Evolutionary conservation across 2,888 invertebrate species (phyloP).

Genomic region (Liodrosophila aerea): DNA sequence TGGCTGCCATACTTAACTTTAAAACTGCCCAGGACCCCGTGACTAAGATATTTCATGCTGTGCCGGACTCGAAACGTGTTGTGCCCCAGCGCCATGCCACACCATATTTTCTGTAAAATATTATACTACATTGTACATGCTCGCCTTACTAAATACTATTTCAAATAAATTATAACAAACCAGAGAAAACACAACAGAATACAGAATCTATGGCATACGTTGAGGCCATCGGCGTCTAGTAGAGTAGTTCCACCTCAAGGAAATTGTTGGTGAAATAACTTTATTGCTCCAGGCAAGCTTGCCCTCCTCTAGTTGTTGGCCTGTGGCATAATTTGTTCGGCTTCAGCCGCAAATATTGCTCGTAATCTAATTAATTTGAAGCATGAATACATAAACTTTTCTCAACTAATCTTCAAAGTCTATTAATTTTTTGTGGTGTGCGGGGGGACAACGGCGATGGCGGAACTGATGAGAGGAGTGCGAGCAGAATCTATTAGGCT

Average conservation of each 20-base stretch:
- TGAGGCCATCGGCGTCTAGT: no score
- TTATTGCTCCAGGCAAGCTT: no score
- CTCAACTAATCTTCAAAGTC: conserved; percentile 49
- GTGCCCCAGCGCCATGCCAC: conserved; percentile 95
- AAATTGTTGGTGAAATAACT: no score
- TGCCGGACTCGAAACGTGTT: conserved; percentile 95
- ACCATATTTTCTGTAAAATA: conserved; percentile 94
- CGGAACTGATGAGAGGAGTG: neutral
- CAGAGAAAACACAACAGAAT: no score
- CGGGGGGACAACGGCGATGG: no score
- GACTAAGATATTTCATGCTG: conserved; percentile 95
- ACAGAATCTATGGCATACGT: no score
- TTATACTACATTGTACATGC: no score
- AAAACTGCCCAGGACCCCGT: conserved; percentile 88
- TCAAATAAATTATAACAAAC: no score
- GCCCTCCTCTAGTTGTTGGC: neutral
- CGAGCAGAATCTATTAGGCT: conserved; percentile 57
- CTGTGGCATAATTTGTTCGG: conserved; percentile 14
- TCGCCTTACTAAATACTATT: no score
- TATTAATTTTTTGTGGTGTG: conserved; percentile 43
- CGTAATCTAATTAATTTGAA: conserved; percentile 72
- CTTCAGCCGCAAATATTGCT: conserved; percentile 43
- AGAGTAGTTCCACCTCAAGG: no score
- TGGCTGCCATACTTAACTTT: conserved; percentile 97
- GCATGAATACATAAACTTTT: conserved; percentile 52